phyloP scores from a whole-genome alignment of 2,888 invertebrate species.

The Idaea straminata region DNA sequence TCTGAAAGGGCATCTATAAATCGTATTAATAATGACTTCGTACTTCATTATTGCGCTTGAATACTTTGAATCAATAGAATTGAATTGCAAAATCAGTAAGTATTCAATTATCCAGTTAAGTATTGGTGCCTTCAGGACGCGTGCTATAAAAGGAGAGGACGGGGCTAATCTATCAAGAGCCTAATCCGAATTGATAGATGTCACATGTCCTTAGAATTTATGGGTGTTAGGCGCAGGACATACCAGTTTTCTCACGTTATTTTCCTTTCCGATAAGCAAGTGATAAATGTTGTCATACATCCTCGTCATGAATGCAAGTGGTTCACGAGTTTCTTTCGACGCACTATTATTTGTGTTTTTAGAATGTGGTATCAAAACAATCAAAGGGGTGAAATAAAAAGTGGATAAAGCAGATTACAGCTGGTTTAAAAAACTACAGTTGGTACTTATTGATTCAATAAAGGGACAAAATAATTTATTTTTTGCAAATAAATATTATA shows the following conservation, averaged over 20 bases:
- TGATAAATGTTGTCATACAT: background rate
- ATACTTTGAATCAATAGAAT: too few relatives aligned
- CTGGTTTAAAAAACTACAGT: too few relatives aligned
- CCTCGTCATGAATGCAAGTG: background rate
- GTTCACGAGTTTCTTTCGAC: background rate
- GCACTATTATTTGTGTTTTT: background rate
- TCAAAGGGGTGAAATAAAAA: too few relatives aligned
- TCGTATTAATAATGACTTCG: too few relatives aligned
- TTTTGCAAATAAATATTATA: too few relatives aligned
- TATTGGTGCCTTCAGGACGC: background rate
- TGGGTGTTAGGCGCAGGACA: constrained; percentile 1
- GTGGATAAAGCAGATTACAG: too few relatives aligned
- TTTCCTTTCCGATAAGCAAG: background rate
- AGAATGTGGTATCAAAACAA: too few relatives aligned
- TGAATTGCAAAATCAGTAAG: too few relatives aligned
- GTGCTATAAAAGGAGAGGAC: background rate
- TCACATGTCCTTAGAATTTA: background rate
- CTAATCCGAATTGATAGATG: constrained; percentile 1
- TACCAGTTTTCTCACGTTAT: constrained; percentile 1
- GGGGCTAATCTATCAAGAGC: background rate
- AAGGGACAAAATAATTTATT: too few relatives aligned
- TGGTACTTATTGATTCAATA: too few relatives aligned
- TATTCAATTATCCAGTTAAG: background rate
- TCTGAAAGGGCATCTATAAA: too few relatives aligned
- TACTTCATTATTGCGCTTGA: too few relatives aligned